Evolutionary conservation across 2,797 vertebrate species (phyloP).

Genomic region (Protonibea diacanthus): DNA sequence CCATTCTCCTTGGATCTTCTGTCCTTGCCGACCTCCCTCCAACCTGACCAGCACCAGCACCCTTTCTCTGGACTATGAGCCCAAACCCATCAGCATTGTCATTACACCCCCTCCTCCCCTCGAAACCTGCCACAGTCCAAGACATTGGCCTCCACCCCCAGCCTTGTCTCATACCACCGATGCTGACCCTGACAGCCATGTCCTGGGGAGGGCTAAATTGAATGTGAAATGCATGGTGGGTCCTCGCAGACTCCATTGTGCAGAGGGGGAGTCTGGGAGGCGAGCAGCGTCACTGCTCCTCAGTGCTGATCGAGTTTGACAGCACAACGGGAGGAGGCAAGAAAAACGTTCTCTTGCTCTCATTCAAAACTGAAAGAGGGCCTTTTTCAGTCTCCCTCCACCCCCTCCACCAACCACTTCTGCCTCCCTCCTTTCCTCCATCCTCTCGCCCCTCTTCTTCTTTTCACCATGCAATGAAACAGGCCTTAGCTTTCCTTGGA

Average conservation of each 20-base stretch:
- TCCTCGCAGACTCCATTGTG: slow-evolving; percentile 93
- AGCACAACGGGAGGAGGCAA: slow-evolving; percentile 96
- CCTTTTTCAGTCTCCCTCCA: slow-evolving; percentile 90
- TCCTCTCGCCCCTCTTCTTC: slow-evolving; percentile 66
- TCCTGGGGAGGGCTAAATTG: slow-evolving; percentile 95
- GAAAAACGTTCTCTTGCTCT: slow-evolving; percentile 87
- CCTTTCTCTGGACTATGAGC: slow-evolving; percentile 67
- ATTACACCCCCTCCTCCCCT: slow-evolving; percentile 65
- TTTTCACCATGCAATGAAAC: slow-evolving; percentile 73
- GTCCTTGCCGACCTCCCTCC: slow-evolving; percentile 70
- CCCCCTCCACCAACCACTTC: slow-evolving; percentile 78
- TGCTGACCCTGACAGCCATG: slow-evolving; percentile 86
- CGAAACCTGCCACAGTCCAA: slow-evolving; percentile 78
- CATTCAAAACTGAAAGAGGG: slow-evolving; percentile 87
- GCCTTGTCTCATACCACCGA: slow-evolving; percentile 75
- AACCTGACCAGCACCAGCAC: slow-evolving; percentile 72
- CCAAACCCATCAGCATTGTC: slow-evolving; percentile 76
- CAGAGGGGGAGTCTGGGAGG: slow-evolving; percentile 85
- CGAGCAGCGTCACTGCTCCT: slow-evolving; percentile 86
- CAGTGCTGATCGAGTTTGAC: slow-evolving; percentile 99
- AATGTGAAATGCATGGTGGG: slow-evolving; percentile 99
- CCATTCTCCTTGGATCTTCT: slow-evolving; percentile 79
- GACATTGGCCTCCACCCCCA: slow-evolving; percentile 77
- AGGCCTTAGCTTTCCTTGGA: slow-evolving; percentile 65
- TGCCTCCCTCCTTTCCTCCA: slow-evolving; percentile 81